phyloP scores from a whole-genome alignment of 2,888 invertebrate species.

The Andrena camellia region DNA sequence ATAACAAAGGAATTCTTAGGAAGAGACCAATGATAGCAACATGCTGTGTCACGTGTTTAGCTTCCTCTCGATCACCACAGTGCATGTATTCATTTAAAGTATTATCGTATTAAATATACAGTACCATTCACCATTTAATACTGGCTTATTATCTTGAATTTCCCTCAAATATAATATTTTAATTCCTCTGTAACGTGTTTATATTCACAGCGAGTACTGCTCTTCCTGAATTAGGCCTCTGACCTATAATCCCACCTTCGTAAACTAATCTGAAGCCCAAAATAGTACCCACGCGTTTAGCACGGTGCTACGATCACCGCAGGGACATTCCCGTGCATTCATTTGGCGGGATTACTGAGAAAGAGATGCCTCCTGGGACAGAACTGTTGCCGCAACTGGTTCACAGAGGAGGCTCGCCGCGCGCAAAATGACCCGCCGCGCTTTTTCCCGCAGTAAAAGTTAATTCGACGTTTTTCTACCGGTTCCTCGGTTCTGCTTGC shows the following conservation, averaged over 20 bases:
- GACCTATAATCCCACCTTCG: not conserved
- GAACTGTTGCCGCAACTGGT: conserved; percentile 42
- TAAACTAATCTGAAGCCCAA: not conserved
- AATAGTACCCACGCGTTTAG: not conserved
- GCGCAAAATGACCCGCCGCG: conserved; percentile 49
- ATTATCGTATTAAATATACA: too few relatives aligned
- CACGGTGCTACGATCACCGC: not conserved
- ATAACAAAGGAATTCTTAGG: too few relatives aligned
- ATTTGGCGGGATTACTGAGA: conserved; percentile 32
- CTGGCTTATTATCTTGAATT: too few relatives aligned
- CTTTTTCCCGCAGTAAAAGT: conserved; percentile 80
- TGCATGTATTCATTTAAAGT: too few relatives aligned
- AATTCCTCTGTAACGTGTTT: too few relatives aligned
- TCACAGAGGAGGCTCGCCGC: conserved; percentile 42
- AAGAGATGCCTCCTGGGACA: conserved; percentile 5
- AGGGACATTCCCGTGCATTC: not conserved
- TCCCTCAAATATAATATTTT: too few relatives aligned
- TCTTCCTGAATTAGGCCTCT: not conserved
- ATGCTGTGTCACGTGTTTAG: too few relatives aligned
- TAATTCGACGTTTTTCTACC: conserved; percentile 77
- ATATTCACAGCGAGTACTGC: too few relatives aligned
- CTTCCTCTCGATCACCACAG: too few relatives aligned
- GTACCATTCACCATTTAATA: too few relatives aligned
- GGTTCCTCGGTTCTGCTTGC: conserved; percentile 65
- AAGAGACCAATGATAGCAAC: too few relatives aligned